Conservation (phyloP, 2,797 vertebrate species). For the Artibeus lituratus region DNA sequence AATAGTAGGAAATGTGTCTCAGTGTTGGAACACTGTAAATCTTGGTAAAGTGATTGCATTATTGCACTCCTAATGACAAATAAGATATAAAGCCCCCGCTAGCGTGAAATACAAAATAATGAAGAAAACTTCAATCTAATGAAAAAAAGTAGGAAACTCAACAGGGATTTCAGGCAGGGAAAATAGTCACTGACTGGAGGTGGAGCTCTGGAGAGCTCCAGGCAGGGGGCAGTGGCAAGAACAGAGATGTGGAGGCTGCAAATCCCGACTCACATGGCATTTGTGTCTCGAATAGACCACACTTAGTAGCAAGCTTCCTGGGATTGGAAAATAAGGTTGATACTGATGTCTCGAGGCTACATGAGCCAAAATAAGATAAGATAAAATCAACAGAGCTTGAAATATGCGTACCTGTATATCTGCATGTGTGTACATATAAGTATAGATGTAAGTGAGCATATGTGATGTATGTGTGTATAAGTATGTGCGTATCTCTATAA, state of each 20-base stretch:
- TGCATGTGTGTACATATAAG: fast-evolving
- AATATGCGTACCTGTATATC: neutral
- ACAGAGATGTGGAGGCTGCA: neutral
- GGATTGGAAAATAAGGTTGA: neutral
- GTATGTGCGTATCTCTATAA: neutral
- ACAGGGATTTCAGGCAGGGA: neutral
- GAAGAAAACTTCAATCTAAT: neutral
- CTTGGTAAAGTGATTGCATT: neutral
- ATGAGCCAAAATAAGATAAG: neutral
- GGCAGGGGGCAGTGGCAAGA: neutral
- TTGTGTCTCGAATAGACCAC: neutral
- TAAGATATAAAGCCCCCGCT: neutral
- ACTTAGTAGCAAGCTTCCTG: neutral
- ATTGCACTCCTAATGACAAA: neutral
- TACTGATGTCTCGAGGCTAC: neutral
- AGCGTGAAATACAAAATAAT: conserved; percentile 10
- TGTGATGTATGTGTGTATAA: neutral
- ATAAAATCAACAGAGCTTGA: neutral
- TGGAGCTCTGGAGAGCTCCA: neutral
- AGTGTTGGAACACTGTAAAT: neutral
- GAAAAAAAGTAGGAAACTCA: neutral
- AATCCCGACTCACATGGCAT: neutral
- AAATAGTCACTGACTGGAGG: neutral
- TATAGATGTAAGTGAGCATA: neutral
- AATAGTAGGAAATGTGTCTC: neutral